Base-by-base conservation (phyloP, 2,113 vertebrate species). In the Nesoenas mayeri region DNA sequence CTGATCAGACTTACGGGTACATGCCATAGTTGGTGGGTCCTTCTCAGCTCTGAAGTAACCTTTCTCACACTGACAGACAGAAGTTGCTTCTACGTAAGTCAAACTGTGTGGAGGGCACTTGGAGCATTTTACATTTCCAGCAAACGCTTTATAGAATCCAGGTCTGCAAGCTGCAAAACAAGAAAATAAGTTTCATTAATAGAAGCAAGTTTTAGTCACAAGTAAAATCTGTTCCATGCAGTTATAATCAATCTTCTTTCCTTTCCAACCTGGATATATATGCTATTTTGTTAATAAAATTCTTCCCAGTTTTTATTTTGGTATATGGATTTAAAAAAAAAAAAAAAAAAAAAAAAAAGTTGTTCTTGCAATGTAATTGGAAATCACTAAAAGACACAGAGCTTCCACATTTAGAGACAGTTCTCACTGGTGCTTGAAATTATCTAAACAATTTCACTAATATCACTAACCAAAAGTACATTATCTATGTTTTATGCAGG, bases 91-190 rank as follows among this genome's bases (percentile, higher is more conserved):
- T n/a, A 94, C 54, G 1, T 99, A 98, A 87, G 99, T 99, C 96
- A 98, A 98, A 81, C 99, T 99, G 81, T 99, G 99, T 32, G 99
- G 99, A 88, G 99, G 99, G 65, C 99, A 99, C 94, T 99, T 99
- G 92, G 98, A 99, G 87, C 99, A 99, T 96, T 99, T 99, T 91
- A 98, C 98, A 78, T 99, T 99, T 67, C 99, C 99, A 83, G 99
- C 98, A 96, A 99, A 99, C 7, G 99, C 98, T 98, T 99, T 99
- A 97, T 99, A 99, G 98, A 99, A 99, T 94, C 99, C 99, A 75
- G 98, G 98, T 62, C 98, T 98, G 95, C 99, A 99, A 79, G 99
- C 99, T 99, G 97, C 60, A 91, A 97, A 96, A 93, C 3, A 95
- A 72, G 85, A 91, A 83, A 88, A 56, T 10, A 29, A 62, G 15